Evolutionary conservation across 2,888 invertebrate genomes (phyloP).

Genomic region (Drosophila falleni): DNA sequence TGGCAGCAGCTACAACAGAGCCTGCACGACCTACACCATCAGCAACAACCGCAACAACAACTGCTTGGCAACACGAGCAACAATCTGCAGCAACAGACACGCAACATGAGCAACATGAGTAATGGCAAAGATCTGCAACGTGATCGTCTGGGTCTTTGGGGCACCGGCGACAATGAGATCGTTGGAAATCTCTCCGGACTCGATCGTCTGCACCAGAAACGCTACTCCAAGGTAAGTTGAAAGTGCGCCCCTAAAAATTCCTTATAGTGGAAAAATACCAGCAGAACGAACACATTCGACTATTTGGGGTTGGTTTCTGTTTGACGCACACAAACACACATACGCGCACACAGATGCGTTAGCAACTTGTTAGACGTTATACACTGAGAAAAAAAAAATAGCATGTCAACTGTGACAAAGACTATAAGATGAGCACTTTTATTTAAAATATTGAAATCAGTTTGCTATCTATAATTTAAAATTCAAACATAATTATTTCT

Average conservation of each 20-base stretch:
- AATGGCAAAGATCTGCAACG: slow-evolving; percentile 56
- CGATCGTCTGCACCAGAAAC: slow-evolving; percentile 79
- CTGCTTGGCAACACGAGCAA: slow-evolving; percentile 28
- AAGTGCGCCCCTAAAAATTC: slow-evolving; percentile 1
- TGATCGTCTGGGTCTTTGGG: slow-evolving; percentile 83
- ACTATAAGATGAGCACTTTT: background rate
- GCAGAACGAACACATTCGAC: slow-evolving; percentile 28
- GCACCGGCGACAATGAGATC: slow-evolving; percentile 81
- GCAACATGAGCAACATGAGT: slow-evolving; percentile 43
- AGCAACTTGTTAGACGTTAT: slow-evolving; percentile 50
- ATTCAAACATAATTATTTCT: background rate
- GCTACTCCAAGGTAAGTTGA: slow-evolving; percentile 84
- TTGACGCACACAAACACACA: slow-evolving; percentile 20
- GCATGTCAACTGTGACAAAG: background rate
- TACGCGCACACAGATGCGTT: slow-evolving; percentile 15
- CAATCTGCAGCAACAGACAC: slow-evolving; percentile 58
- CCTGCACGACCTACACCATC: slow-evolving; percentile 54
- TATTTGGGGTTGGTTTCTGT: slow-evolving; percentile 55
- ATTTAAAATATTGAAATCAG: background rate
- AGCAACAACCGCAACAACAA: slow-evolving; percentile 33
- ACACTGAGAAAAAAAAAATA: slow-evolving; percentile 28
- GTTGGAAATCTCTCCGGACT: slow-evolving; percentile 82
- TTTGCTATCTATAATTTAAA: background rate
- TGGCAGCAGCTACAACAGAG: slow-evolving; percentile 63
- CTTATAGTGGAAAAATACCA: slow-evolving; percentile 72